phyloP scores from a whole-genome alignment of 1,140 invertebrate species.

The Ctenoplectra terminalis region DNA sequence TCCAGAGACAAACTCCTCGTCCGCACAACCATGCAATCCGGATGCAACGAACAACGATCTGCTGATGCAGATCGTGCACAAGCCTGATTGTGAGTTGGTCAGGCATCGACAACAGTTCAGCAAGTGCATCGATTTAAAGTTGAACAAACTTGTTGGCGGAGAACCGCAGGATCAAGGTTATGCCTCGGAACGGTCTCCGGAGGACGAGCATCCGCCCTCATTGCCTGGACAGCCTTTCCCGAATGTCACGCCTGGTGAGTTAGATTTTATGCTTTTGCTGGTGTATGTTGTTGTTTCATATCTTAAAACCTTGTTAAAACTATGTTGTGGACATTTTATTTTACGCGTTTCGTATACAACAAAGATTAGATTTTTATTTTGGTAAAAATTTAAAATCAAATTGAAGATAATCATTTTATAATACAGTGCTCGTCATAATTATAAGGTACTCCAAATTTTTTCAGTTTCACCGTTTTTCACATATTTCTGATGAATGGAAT shows the following conservation, averaged over 20 bases:
- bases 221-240: conserved; percentile 82
- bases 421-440: no score
- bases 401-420: no score
- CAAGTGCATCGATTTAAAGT: conserved; percentile 73
- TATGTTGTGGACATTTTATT: no score
- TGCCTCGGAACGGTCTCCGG: conserved; percentile 89
- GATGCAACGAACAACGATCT: conserved; percentile 67
- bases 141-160: conserved; percentile 79
- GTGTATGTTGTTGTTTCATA: background rate
- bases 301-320: no score
- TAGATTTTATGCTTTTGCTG: background rate
- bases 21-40: conserved; percentile 70
- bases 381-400: no score
- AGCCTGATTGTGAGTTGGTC: conserved; percentile 75
- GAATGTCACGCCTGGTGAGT: conserved; percentile 75
- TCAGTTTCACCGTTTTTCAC: no score
- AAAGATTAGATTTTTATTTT: no score
- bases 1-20: conserved; percentile 45
- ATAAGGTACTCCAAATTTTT: no score
- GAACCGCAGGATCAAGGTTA: conserved; percentile 89
- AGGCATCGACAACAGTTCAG: conserved; percentile 71
- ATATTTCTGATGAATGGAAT: no score
- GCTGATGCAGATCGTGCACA: conserved; percentile 74
- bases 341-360: no score
- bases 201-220: conserved; percentile 88